These are phyloP conservation scores for Chymomyza amoena DNA, from an alignment of 2,888 invertebrate genomes.

Conservation along the genomic window DNA sequence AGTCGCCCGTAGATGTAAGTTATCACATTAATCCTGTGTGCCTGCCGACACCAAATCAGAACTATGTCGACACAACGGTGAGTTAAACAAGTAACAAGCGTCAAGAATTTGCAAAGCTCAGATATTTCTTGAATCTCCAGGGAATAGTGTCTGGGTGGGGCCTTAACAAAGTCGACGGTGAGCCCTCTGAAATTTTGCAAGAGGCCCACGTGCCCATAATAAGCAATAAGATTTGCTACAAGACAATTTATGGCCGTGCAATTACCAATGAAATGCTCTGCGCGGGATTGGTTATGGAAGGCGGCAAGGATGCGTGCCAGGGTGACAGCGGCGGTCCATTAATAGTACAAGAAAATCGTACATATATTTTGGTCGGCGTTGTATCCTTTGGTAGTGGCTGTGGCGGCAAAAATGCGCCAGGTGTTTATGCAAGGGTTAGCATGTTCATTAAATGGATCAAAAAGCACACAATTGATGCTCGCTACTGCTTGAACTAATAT, in stretches of 20 bases:
- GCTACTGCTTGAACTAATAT: too few species aligned
- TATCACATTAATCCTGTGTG: slow-evolving; percentile 74
- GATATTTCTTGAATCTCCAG: slow-evolving; percentile 30
- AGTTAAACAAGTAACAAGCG: slow-evolving; percentile 24
- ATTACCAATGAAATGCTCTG: slow-evolving; percentile 76
- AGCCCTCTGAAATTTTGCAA: too few species aligned
- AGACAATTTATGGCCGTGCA: too few species aligned
- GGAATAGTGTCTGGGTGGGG: slow-evolving; percentile 78
- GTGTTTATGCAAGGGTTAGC: slow-evolving; percentile 75
- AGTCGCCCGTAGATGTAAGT: slow-evolving; percentile 61
- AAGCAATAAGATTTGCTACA: too few species aligned
- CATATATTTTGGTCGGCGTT: slow-evolving; percentile 71
- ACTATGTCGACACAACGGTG: slow-evolving; percentile 69
- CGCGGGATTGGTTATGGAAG: slow-evolving; percentile 73
- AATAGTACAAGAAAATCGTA: slow-evolving; percentile 67
- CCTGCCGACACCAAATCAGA: too few species aligned
- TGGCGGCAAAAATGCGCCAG: slow-evolving; percentile 75
- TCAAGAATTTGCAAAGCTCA: not conserved
- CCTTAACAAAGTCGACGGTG: slow-evolving; percentile 70
- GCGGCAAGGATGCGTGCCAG: slow-evolving; percentile 78
- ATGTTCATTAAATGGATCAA: too few species aligned
- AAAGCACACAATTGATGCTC: too few species aligned
- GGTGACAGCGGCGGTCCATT: slow-evolving; percentile 78
- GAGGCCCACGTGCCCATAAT: too few species aligned
- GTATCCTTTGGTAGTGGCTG: slow-evolving; percentile 77